Evolutionary conservation across 30 jellyfish, hydroid and myxozoan species (phyloP).

Genomic region (Morbakka virulenta): DNA sequence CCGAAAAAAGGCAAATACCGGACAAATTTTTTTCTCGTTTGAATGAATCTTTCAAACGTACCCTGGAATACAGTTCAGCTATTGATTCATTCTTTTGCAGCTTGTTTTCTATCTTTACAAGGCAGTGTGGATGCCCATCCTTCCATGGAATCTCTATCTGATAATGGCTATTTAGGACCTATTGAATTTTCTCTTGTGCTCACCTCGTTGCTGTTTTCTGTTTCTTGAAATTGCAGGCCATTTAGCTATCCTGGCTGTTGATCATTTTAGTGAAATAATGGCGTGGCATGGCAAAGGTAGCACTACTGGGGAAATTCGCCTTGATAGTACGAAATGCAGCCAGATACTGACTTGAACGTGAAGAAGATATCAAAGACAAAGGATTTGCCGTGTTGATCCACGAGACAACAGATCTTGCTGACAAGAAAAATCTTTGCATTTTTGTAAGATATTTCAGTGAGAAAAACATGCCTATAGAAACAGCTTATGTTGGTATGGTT

Average conservation of each 20-base stretch:
- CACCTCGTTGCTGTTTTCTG: no score
- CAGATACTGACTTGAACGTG: slow-evolving; percentile 36
- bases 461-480: slow-evolving; percentile 8
- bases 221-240: neutral
- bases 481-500: slow-evolving; percentile 36
- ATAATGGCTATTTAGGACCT: no score
- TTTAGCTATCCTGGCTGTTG: neutral
- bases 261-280: neutral
- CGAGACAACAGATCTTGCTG: slow-evolving; percentile 54
- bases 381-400: slow-evolving; percentile 49
- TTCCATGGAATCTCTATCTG: no score
- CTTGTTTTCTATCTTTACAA: no score
- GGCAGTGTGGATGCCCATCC: no score
- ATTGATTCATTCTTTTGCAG: no score
- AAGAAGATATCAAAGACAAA: slow-evolving; percentile 48
- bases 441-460: slow-evolving; percentile 58
- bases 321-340: no score
- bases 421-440: slow-evolving; percentile 31
- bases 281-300: neutral
- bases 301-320: neutral
- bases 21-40: no score
- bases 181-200: no score
- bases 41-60: no score
- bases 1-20: no score
- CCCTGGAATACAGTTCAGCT: no score